A percentile compares a stretch with the other conserved stretches of the same genome.
Conservation (phyloP, 1,140 invertebrate genomes). For the Polyergus mexicanus region DNA sequence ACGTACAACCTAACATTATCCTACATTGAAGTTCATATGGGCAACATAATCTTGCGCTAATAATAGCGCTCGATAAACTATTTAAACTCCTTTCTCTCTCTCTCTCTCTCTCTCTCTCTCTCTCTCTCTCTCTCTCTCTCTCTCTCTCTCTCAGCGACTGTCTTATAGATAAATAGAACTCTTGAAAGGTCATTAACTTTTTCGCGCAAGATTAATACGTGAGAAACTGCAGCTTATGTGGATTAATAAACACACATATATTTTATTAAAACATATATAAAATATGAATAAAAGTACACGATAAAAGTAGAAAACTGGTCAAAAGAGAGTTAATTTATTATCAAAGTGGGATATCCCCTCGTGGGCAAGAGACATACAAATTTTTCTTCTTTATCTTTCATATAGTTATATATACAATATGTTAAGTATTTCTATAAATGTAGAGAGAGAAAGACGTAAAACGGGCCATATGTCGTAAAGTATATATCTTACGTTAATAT, state of each 20-base stretch:
- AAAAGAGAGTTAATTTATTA: conserved; percentile 38
- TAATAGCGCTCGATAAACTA: conserved; percentile 58
- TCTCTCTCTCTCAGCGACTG: not conserved
- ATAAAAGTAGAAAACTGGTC: not conserved
- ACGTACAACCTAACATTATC: conserved; percentile 46
- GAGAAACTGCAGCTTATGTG: not conserved
- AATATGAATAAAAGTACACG: not conserved
- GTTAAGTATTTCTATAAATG: not conserved
- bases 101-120: not conserved
- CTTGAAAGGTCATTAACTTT: conserved; percentile 39
- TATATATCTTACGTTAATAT: conserved; percentile 43
- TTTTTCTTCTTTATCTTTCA: conserved; percentile 36
- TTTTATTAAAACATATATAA: not conserved
- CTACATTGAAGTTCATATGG: conserved; percentile 32
- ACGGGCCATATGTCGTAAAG: not conserved
- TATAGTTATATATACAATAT: not conserved
- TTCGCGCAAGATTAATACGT: not conserved
- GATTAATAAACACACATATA: not conserved
- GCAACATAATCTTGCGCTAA: conserved; percentile 51
- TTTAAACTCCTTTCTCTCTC: conserved; percentile 42
- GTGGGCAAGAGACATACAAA: conserved; percentile 13
- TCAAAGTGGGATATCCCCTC: conserved; percentile 13
- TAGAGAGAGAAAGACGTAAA: not conserved
- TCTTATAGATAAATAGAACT: conserved; percentile 53
- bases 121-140: too few relatives aligned